Conservation (phyloP, 2,888 invertebrate genomes). For the Rugalucina vietnamica region DNA sequence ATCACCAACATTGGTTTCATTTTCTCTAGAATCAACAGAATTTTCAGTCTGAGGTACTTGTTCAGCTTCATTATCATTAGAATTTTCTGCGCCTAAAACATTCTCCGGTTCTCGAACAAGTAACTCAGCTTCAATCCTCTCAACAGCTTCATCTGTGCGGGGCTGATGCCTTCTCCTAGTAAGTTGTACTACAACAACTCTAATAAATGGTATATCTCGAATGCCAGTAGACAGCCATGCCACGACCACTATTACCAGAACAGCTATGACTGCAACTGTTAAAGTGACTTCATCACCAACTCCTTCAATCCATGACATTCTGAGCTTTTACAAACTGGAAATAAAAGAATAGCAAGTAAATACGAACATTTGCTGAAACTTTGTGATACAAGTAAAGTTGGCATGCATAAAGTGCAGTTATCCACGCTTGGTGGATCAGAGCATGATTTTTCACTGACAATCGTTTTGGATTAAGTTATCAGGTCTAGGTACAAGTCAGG, state of each 20-base stretch:
- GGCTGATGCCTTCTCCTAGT: slow-evolving; percentile 56
- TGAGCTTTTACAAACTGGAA: background rate
- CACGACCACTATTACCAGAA: slow-evolving; percentile 86
- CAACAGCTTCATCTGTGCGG: background rate
- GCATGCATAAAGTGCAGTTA: too few relatives aligned
- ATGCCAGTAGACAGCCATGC: slow-evolving; percentile 93
- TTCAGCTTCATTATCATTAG: background rate
- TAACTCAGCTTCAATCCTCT: background rate
- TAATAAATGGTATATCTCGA: slow-evolving; percentile 86
- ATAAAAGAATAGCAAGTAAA: background rate
- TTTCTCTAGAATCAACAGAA: background rate
- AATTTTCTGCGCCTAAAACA: background rate
- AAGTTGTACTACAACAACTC: slow-evolving; percentile 77
- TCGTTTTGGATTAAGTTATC: too few relatives aligned
- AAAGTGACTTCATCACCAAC: slow-evolving; percentile 93
- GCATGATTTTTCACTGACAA: too few relatives aligned
- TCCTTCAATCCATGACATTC: slow-evolving; percentile 89
- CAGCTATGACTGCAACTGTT: slow-evolving; percentile 88
- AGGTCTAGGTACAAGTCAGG: too few relatives aligned
- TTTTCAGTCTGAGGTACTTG: background rate
- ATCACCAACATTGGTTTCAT: background rate
- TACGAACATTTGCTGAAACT: background rate
- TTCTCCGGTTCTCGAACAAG: background rate
- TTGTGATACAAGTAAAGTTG: background rate
- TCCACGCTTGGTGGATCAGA: too few relatives aligned